A percentile compares a stretch with the other conserved stretches of the same genome.
phyloP scores from a whole-genome alignment of 2,113 vertebrate species.

The Stegostoma tigrinum region DNA sequence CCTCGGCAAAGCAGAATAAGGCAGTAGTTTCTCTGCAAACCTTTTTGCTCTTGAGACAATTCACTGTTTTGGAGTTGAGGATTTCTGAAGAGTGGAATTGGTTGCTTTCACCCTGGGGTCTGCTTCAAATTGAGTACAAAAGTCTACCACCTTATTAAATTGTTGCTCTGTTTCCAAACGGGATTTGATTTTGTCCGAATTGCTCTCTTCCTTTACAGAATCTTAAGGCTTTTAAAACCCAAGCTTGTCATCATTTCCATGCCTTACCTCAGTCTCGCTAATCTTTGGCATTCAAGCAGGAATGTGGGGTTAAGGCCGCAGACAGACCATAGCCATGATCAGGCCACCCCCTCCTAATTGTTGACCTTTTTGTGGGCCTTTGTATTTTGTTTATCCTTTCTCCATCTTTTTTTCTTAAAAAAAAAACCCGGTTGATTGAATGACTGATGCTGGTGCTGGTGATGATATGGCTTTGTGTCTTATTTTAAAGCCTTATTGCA shows the following conservation, averaged over 20 bases:
- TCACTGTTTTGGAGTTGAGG: neutral
- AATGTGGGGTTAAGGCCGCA: neutral
- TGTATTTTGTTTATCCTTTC: neutral
- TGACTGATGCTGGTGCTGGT: neutral
- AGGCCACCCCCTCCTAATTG: too few species aligned
- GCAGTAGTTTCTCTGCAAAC: neutral
- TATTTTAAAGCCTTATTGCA: neutral
- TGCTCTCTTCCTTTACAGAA: neutral
- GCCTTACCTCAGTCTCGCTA: neutral
- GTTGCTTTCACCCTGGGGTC: neutral
- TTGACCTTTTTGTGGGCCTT: neutral
- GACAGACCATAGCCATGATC: neutral
- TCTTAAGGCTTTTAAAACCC: neutral
- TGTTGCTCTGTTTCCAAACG: neutral
- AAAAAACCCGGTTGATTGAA: neutral
- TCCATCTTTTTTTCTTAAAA: neutral
- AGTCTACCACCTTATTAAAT: neutral
- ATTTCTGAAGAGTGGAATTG: neutral
- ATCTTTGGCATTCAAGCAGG: neutral
- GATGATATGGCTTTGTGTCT: neutral
- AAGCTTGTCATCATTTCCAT: neutral
- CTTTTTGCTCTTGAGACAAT: neutral
- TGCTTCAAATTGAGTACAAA: neutral
- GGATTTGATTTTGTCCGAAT: neutral
- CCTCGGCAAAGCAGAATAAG: neutral